Percentiles rank a stretch among this genome's conserved stretches.
These are phyloP conservation scores for Metopolophium dirhodum DNA, from an alignment of 1,140 invertebrate genomes.

Conservation along the genomic window DNA sequence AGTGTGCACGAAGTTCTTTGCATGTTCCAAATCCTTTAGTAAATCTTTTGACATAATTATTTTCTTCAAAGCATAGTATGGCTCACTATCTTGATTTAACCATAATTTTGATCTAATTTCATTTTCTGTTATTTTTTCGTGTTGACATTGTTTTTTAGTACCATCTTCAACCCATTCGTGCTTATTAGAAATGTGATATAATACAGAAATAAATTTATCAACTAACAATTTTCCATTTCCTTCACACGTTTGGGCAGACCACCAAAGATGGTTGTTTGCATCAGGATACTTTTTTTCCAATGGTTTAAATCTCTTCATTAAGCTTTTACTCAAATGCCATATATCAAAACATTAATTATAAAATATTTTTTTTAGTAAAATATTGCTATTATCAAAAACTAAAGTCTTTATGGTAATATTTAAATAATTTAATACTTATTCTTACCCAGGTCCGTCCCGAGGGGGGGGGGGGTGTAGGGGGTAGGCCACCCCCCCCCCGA, in stretches of 20 bases:
- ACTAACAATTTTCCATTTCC: constrained; percentile 40
- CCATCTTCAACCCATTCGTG: constrained; percentile 35
- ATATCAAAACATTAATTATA: constrained; percentile 33
- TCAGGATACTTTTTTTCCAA: constrained; percentile 23
- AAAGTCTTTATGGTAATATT: background rate
- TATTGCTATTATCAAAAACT: background rate
- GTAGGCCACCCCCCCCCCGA: too few species aligned
- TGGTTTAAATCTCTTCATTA: constrained; percentile 49
- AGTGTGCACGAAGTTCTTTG: too few species aligned
- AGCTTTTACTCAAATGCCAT: constrained; percentile 46
- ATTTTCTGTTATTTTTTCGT: constrained; percentile 22
- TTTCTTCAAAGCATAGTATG: constrained; percentile 37
- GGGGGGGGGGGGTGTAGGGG: too few species aligned
- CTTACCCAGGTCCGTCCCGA: too few species aligned
- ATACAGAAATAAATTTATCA: constrained; percentile 38
- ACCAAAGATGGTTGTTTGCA: constrained; percentile 50
- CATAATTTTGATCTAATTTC: constrained; percentile 40
- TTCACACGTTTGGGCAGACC: constrained; percentile 39
- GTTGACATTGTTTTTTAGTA: constrained; percentile 10
- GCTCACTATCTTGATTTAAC: constrained; percentile 2
- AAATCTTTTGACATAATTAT: constrained; percentile 48
- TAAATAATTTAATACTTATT: background rate
- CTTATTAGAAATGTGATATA: constrained; percentile 39
- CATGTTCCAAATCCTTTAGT: constrained; percentile 31
- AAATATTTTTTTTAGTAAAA: background rate